phyloP scores from a whole-genome alignment of 1,140 invertebrate genomes.

The Pseudomyrmex pallidus region DNA sequence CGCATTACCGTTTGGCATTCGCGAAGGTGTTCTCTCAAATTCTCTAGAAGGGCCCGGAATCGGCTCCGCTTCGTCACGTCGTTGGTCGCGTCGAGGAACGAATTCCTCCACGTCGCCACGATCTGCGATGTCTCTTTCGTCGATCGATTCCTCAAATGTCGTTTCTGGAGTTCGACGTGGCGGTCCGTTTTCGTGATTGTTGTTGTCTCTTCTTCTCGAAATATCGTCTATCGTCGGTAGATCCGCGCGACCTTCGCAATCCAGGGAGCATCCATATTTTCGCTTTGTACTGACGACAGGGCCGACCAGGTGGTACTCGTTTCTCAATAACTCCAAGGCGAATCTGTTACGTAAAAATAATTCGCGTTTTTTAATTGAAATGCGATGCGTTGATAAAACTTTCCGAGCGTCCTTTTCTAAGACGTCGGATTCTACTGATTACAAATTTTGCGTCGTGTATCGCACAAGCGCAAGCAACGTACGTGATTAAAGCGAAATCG shows the following conservation, averaged over 20 bases:
- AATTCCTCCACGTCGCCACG: neutral
- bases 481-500: constrained; percentile 51
- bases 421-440: neutral
- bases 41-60: constrained; percentile 9
- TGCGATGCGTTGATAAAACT: too few species aligned
- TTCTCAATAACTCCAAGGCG: constrained; percentile 56
- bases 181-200: neutral
- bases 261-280: neutral
- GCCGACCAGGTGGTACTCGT: constrained; percentile 65
- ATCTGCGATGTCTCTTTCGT: neutral
- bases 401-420: neutral
- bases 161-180: neutral
- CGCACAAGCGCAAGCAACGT: neutral
- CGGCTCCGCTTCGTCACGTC: constrained; percentile 1
- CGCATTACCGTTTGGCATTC: neutral
- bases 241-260: neutral
- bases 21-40: neutral
- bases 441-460: neutral
- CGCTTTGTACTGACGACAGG: constrained; percentile 46
- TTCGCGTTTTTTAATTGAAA: neutral
- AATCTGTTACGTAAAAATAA: constrained; percentile 39
- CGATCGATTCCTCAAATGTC: neutral
- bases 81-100: neutral
- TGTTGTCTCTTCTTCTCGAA: neutral
- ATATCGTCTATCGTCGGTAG: neutral